A percentile compares a stretch with the other conserved stretches of the same genome.
phyloP scores from a whole-genome alignment of 1,140 invertebrate genomes.

The Penaeus indicus region DNA sequence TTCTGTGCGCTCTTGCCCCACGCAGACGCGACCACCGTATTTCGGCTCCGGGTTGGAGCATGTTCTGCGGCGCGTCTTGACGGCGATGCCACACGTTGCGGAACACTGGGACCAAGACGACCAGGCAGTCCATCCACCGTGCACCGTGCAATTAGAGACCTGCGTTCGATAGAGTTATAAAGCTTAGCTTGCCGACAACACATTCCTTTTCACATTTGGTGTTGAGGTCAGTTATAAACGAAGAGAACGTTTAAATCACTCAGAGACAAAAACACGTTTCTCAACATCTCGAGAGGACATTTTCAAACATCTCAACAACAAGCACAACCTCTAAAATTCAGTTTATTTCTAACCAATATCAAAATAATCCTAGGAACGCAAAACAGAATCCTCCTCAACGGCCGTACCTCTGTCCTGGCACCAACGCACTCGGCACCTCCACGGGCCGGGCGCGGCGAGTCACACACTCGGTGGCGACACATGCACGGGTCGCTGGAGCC shows the following conservation, averaged over 20 bases:
- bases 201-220: too few relatives aligned
- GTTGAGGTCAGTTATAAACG: too few relatives aligned
- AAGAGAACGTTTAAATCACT: too few relatives aligned
- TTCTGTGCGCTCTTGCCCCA: conserved; percentile 75
- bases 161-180: neutral
- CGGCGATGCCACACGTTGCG: conserved; percentile 77
- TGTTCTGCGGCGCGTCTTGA: conserved; percentile 69
- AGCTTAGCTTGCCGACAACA: too few relatives aligned
- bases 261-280: too few relatives aligned
- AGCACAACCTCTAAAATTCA: too few relatives aligned
- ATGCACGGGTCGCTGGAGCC: conserved; percentile 74
- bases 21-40: conserved; percentile 70
- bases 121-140: conserved; percentile 73
- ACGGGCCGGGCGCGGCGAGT: conserved; percentile 84
- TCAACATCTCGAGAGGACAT: too few relatives aligned
- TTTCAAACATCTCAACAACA: too few relatives aligned
- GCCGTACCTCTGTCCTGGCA: conserved; percentile 69
- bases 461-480: conserved; percentile 83
- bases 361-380: too few relatives aligned
- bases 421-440: conserved; percentile 77
- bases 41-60: conserved; percentile 71
- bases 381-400: too few relatives aligned
- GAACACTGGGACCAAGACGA: conserved; percentile 71
- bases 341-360: too few relatives aligned
- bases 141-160: conserved; percentile 73